phyloP scores from a whole-genome alignment of 2,888 invertebrate genomes.

The Archips xylosteana region DNA sequence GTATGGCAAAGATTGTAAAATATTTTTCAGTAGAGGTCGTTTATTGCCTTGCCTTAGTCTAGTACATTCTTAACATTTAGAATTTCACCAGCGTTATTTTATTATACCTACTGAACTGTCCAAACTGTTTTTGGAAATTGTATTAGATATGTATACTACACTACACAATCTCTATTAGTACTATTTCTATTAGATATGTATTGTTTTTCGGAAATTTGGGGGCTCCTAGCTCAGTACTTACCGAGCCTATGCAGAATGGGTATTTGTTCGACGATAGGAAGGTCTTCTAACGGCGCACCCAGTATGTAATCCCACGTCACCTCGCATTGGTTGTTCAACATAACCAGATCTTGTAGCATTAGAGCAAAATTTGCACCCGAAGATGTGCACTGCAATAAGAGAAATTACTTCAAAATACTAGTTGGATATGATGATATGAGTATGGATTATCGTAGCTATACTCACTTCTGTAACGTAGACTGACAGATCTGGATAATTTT shows the following conservation, averaged over 20 bases:
- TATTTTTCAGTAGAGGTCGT: no score
- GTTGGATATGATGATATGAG: neutral
- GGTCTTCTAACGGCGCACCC: conserved; percentile 90
- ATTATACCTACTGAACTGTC: no score
- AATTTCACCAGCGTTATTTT: no score
- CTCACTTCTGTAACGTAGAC: conserved; percentile 75
- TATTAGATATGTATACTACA: no score
- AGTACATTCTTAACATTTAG: no score
- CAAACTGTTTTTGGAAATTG: no score
- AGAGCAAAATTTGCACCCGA: conserved; percentile 87
- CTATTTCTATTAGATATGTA: no score
- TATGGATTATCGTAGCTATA: conserved; percentile 5
- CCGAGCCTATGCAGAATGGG: conserved; percentile 90
- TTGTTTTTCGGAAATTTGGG: no score
- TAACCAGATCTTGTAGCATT: conserved; percentile 89
- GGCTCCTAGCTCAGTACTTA: conserved; percentile 53
- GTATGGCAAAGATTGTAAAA: no score
- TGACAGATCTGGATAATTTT: conserved; percentile 73
- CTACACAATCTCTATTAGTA: no score
- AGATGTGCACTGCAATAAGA: conserved; percentile 77
- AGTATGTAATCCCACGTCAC: conserved; percentile 89
- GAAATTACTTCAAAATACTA: conserved; percentile 1
- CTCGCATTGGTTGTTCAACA: conserved; percentile 91
- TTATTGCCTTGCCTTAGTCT: no score
- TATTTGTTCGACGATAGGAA: conserved; percentile 94